phyloP scores from a whole-genome alignment of 2,797 vertebrate genomes.

The Stomatorhinus walkeri region DNA sequence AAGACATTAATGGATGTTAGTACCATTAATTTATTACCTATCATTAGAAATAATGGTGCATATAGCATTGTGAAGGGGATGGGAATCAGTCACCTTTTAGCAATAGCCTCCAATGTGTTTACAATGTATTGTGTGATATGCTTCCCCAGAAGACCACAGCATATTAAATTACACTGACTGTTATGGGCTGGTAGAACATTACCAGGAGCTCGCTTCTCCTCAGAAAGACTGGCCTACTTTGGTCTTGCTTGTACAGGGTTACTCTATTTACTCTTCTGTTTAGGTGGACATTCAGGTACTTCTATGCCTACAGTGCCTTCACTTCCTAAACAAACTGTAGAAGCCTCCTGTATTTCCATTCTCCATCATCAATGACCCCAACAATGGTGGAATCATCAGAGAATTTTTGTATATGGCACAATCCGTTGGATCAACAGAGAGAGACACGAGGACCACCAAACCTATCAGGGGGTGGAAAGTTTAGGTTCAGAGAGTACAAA shows the following conservation, averaged over 20 bases:
- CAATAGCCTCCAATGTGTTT: not conserved
- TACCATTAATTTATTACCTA: not conserved
- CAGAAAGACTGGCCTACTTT: not conserved
- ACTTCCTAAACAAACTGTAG: not conserved
- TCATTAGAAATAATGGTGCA: not conserved
- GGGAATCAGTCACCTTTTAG: not conserved
- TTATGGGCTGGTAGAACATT: not conserved
- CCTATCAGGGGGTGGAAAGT: not conserved
- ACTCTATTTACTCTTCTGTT: not conserved
- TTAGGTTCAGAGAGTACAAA: not conserved
- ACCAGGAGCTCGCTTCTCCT: not conserved
- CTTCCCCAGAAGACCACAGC: not conserved
- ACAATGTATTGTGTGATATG: not conserved
- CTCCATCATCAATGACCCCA: not conserved
- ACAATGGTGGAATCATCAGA: not conserved
- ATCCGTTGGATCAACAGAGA: not conserved
- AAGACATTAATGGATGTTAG: not conserved
- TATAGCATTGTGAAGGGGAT: not conserved
- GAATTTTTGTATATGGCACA: not conserved
- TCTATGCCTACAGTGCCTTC: not conserved
- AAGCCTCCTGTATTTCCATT: not conserved
- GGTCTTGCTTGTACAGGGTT: not conserved
- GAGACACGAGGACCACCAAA: not conserved
- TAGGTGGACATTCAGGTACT: not conserved
- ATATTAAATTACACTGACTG: not conserved